Evolutionary conservation across 2,888 invertebrate genomes (phyloP), one percentile per base, ranked within the genome.

Genomic region (Drosophila recens): DNA sequence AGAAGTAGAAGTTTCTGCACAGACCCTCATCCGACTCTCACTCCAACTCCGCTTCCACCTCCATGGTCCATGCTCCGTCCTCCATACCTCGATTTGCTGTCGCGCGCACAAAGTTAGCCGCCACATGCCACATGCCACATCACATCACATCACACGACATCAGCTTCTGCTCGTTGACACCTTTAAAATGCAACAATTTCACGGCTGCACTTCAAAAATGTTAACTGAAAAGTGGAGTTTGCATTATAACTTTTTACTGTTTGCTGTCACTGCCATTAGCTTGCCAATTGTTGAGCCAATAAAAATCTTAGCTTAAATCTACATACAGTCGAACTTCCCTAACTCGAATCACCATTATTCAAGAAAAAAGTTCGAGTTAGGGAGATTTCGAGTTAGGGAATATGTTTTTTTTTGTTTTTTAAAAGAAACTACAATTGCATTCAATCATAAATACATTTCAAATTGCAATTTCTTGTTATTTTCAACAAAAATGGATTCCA

Each of bases 101-200:
- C 46, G 69, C 33, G 57, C 36, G 9, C 40, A 53, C 43, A 65
- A 53, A 58, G 46, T 51, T 72, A 17, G 49, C 20, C 36, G 57
- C 38, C 66, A 62, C 74, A 59, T 78, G 74, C 67, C 43, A 43
- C 43, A 43, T 43, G 42, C 42, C 30, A 73, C 52, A 46, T 48
- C 30, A 73, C 52, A 46, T 38, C 33, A 45, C 45, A 56, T 30
- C 30, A 30, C 30, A 2, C 30, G 30, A 8, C 30, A 30, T 8
- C 66, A 56, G 48, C 40, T 17, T 23, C 43, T 38, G 45, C 42
- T 34, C 38, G n/a, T 33, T 40, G 43, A 45, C 45, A 74, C 43
- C 77, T 72, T 74, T 77, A 72, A 66, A 53, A 36, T 45, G 20
- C 36, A n/a, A 17, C 23, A 11, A 51, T 45, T 34, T 34, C 34